These are phyloP conservation scores for Sceloporus undulatus DNA, from an alignment of 2,113 vertebrate species.

Conservation along the genomic window DNA sequence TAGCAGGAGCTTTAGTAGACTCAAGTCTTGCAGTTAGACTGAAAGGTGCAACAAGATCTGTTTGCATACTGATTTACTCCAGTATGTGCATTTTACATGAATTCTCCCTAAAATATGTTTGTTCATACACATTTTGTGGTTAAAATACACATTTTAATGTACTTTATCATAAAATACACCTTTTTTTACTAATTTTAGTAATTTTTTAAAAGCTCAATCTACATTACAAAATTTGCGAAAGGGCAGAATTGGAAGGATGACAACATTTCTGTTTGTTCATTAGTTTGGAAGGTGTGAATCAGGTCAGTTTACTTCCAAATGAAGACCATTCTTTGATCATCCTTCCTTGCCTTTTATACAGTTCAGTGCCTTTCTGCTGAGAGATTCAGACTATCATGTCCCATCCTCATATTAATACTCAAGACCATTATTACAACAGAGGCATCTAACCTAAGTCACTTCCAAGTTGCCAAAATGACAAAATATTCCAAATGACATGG, in stretches of 20 bases:
- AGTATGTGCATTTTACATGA: background rate
- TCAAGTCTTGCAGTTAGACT: too few species aligned
- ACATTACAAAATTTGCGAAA: background rate
- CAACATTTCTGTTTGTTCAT: background rate
- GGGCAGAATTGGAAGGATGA: background rate
- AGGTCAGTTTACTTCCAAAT: background rate
- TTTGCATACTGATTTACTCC: too few species aligned
- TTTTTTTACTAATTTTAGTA: background rate
- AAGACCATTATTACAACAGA: background rate
- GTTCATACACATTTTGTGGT: background rate
- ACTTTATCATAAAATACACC: background rate
- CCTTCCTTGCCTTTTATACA: conserved; percentile 3
- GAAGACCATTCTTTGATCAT: background rate
- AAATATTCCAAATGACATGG: conserved; percentile 5
- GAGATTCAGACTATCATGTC: background rate
- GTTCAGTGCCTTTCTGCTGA: background rate
- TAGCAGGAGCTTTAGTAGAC: too few species aligned
- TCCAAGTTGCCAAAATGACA: background rate
- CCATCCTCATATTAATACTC: background rate
- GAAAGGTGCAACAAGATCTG: too few species aligned
- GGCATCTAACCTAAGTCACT: background rate
- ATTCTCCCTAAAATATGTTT: background rate
- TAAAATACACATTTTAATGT: background rate
- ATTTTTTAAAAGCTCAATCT: background rate
- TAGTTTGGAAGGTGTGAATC: background rate